Base-by-base conservation (phyloP, 2,888 invertebrate species). In the Eupeodes luniger region DNA sequence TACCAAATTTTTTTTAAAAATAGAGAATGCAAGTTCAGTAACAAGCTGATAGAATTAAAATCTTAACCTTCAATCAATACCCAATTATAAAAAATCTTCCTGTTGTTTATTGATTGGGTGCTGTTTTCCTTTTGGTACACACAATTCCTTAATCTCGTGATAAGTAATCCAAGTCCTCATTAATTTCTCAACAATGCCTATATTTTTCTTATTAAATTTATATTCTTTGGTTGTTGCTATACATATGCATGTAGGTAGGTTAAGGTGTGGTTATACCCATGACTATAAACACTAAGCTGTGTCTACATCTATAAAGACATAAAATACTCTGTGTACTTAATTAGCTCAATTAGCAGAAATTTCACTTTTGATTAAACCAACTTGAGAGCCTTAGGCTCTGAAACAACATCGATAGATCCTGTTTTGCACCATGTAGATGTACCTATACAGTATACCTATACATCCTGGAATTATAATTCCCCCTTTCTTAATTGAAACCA, bases 401-500 rank as follows among this genome's bases (percentile, higher is more conserved):
- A 47, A 47, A 47, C 12, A 47, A 47, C 47, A 40, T 40, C 40
- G 40, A 27, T 27, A 27, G 27, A 27, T 27, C 27, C 27, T 27
- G 3, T 27, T 27, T 27, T 27, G 27, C 27, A 27, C 27, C 27
- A 27, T 27, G 27, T 27, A 27, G 27, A 2, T 27, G 27, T 27
- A 27, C 27, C 27, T 27, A 27, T 27, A 27, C 27, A 27, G 2
- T 40, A 0, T 40, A 7, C 3, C 5, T 5, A 9, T 7, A 5
- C 40, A 40, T 47, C 44, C 47, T 27, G 19, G 47, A 64, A 64
- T 64, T 64, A 64, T 66, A 27, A 49, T 16, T 10, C 11, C 14
- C 16, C 14, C 14, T 14, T 49, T 34, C 27, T 49, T 49, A 51
- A 66, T 51, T 66, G 47, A 51, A 34, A 66, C 47, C 66, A 66